Conservation (phyloP, 1,140 invertebrate genomes). For the Drosophila lowei region DNA sequence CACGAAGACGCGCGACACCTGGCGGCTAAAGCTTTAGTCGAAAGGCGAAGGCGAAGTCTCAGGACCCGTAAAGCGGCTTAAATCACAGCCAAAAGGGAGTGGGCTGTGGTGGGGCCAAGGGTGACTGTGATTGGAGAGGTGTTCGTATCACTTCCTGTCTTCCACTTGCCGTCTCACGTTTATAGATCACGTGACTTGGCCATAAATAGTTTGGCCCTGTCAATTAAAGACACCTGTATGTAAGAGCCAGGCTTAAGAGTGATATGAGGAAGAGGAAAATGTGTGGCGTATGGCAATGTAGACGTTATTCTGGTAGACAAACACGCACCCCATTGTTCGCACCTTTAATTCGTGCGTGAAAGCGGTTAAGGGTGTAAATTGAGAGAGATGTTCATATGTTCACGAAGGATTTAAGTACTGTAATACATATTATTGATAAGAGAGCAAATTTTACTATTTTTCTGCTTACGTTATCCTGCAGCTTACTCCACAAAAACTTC, state of each 20-base stretch:
- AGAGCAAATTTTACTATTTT: no score
- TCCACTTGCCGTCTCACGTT: constrained; percentile 32
- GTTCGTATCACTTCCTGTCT: constrained; percentile 18
- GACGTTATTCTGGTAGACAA: constrained; percentile 5
- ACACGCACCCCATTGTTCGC: constrained; percentile 43
- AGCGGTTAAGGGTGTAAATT: no score
- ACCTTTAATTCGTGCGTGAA: constrained; percentile 34
- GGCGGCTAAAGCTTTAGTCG: constrained; percentile 5
- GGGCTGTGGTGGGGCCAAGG: background rate
- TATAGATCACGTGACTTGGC: constrained; percentile 75
- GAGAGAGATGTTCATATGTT: no score
- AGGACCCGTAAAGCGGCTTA: constrained; percentile 29
- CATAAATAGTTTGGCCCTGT: constrained; percentile 73
- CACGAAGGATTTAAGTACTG: no score
- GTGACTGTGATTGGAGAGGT: no score
- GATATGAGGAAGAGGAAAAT: background rate
- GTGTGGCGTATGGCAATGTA: background rate
- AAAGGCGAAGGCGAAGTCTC: constrained; percentile 52
- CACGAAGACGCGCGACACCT: constrained; percentile 36
- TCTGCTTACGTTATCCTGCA: no score
- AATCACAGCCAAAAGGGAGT: constrained; percentile 33
- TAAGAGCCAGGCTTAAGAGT: constrained; percentile 16
- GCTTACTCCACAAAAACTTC: no score
- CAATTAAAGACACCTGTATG: constrained; percentile 75
- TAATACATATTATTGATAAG: no score